Percentiles rank a stretch among this genome's conserved stretches.
These are phyloP conservation scores for Streptopelia turtur DNA, from an alignment of 2,797 vertebrate genomes.

Conservation along the genomic window DNA sequence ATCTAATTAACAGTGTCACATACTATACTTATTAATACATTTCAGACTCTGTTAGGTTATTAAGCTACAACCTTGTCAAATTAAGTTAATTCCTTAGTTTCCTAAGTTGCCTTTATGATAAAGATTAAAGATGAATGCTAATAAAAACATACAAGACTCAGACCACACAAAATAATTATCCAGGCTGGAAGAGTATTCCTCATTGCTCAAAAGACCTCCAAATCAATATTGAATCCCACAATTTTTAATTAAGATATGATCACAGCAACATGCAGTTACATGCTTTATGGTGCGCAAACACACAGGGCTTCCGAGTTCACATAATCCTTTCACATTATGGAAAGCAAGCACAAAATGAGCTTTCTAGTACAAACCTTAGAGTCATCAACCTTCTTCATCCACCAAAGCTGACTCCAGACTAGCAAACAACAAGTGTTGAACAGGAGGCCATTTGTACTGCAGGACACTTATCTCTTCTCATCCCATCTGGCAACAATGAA, in stretches of 20 bases:
- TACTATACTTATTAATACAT: neutral
- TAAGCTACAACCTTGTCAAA: neutral
- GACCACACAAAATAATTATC: neutral
- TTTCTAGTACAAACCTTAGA: slow-evolving; percentile 35
- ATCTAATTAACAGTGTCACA: neutral
- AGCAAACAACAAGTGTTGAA: neutral
- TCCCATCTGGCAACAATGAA: slow-evolving; percentile 45
- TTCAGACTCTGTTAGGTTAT: neutral
- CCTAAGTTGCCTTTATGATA: neutral
- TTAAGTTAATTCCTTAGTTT: neutral
- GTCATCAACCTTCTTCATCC: neutral
- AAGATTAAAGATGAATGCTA: neutral
- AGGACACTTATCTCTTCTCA: slow-evolving; percentile 18
- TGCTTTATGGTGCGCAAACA: neutral
- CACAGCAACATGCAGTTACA: neutral
- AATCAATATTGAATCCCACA: neutral
- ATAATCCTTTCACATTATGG: neutral
- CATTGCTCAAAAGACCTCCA: neutral
- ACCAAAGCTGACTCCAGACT: slow-evolving; percentile 29
- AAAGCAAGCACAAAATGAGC: neutral
- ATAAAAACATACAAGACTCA: neutral
- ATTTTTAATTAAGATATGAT: neutral
- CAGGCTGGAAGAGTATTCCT: neutral
- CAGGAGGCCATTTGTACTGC: slow-evolving; percentile 17
- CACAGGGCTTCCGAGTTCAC: neutral